These are phyloP conservation scores for Gymnobelideus leadbeateri DNA, from an alignment of 2,113 vertebrate species.

Conservation along the genomic window DNA sequence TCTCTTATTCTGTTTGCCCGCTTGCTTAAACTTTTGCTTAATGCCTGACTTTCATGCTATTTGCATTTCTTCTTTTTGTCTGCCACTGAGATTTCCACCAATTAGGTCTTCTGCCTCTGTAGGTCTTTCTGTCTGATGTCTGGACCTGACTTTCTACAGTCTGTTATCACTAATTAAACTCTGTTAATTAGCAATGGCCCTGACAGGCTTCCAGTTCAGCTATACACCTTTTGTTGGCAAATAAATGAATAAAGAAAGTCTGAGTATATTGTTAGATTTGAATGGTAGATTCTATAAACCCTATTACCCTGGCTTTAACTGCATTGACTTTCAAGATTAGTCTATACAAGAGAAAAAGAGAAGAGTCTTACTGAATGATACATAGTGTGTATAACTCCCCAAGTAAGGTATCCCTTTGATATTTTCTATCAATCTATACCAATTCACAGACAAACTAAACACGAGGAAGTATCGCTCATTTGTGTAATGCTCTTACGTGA, in stretches of 20 bases:
- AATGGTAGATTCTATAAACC: neutral
- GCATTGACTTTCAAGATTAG: neutral
- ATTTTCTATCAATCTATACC: neutral
- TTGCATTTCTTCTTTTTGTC: neutral
- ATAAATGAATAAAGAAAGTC: neutral
- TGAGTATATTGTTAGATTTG: neutral
- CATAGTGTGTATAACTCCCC: neutral
- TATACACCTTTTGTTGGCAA: neutral
- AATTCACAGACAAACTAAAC: neutral
- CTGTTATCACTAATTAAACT: neutral
- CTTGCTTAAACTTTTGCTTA: neutral
- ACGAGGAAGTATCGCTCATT: neutral
- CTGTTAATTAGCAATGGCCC: neutral
- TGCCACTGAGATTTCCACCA: neutral
- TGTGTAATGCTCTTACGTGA: neutral
- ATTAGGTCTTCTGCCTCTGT: neutral
- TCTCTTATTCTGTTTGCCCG: neutral
- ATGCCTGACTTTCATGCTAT: neutral
- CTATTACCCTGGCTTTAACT: neutral
- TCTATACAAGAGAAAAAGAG: neutral
- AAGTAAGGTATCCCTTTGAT: neutral
- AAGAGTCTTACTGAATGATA: neutral
- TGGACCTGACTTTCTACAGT: neutral
- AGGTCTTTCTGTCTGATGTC: neutral
- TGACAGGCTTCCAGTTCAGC: neutral